Percentiles rank a stretch among this genome's conserved stretches.
Evolutionary conservation across 1,140 invertebrate species (phyloP).

Genomic region (Drosophila sucinea): DNA sequence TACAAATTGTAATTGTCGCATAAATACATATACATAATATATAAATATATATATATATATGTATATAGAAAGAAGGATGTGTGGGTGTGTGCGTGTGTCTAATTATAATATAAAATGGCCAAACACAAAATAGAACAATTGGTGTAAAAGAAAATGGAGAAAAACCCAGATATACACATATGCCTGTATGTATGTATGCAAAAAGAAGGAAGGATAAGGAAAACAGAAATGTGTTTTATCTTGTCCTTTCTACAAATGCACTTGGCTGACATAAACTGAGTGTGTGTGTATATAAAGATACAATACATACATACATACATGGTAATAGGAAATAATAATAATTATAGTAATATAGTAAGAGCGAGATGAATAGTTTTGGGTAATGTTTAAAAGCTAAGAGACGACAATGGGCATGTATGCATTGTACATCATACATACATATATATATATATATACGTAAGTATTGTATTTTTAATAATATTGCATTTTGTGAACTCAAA

Average conservation of each 20-base stretch:
- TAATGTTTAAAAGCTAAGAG: constrained; percentile 22
- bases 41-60: constrained; percentile 20
- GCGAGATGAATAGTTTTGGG: constrained; percentile 9
- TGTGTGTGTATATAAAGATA: constrained; percentile 17
- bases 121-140: constrained; percentile 1
- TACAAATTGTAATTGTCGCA: constrained; percentile 36
- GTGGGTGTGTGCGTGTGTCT: neutral
- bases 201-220: neutral
- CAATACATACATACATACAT: constrained; percentile 26
- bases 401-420: constrained; percentile 21
- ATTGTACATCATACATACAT: constrained; percentile 37
- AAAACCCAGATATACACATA: neutral
- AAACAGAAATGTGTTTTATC: constrained; percentile 21
- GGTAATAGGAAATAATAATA: constrained; percentile 6
- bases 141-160: neutral
- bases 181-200: neutral
- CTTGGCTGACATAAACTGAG: neutral
- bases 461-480: constrained; percentile 35
- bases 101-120: constrained; percentile 6
- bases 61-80: neutral
- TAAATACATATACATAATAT: constrained; percentile 32
- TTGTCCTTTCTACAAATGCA: neutral
- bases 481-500: constrained; percentile 43
- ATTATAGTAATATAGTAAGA: constrained; percentile 10
- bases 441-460: constrained; percentile 32